Percentiles rank a stretch among this genome's conserved stretches.
Conservation (phyloP, 2,888 invertebrate genomes). For the Sphaerophoria taeniata region DNA sequence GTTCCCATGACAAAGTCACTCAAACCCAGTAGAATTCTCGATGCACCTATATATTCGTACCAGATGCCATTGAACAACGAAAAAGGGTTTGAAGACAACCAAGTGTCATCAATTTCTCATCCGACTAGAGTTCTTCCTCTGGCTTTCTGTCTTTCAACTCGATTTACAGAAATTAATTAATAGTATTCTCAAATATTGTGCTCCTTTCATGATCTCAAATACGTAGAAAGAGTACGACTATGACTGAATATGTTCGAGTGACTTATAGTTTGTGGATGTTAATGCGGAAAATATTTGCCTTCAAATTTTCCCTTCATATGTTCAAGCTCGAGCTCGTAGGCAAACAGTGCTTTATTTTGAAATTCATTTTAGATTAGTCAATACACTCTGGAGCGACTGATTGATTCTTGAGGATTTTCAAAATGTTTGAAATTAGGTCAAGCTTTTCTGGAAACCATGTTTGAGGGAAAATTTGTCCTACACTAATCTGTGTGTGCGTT, state of each 20-base stretch:
- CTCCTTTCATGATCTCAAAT: conserved; percentile 28
- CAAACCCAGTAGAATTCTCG: too few species aligned
- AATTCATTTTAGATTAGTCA: not conserved
- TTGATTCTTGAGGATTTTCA: not conserved
- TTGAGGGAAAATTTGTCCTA: too few species aligned
- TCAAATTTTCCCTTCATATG: conserved; percentile 9
- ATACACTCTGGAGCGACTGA: not conserved
- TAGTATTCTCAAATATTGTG: conserved; percentile 46
- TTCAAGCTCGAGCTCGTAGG: not conserved
- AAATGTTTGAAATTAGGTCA: not conserved
- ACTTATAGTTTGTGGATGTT: not conserved
- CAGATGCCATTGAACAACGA: too few species aligned
- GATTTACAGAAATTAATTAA: conserved; percentile 64
- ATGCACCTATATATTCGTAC: too few species aligned
- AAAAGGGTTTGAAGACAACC: not conserved
- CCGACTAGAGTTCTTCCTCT: not conserved
- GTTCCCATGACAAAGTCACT: too few species aligned
- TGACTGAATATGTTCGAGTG: not conserved
- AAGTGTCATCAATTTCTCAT: conserved; percentile 34
- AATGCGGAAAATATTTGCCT: conserved; percentile 39
- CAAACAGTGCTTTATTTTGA: not conserved
- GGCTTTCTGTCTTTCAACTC: conserved; percentile 20
- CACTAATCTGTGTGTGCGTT: too few species aligned
- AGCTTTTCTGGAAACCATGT: not conserved
- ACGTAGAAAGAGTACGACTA: not conserved